phyloP scores from a whole-genome alignment of 2,113 vertebrate genomes.

The Aleadryas rufinucha region DNA sequence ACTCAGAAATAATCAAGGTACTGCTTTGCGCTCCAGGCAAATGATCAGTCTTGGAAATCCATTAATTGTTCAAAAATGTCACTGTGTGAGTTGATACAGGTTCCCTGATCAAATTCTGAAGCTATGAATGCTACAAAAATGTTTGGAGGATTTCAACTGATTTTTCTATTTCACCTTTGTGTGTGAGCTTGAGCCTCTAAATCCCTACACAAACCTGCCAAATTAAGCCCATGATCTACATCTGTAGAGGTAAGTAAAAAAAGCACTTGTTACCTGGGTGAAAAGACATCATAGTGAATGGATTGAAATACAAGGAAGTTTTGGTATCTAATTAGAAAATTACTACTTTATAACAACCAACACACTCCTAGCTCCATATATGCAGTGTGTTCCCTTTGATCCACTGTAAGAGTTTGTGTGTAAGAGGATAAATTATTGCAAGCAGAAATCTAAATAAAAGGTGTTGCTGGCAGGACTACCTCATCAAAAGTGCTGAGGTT shows the following conservation, averaged over 20 bases:
- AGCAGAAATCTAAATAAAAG: not conserved
- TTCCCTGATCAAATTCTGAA: not conserved
- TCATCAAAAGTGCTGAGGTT: not conserved
- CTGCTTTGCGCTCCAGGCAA: not conserved
- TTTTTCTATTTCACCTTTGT: not conserved
- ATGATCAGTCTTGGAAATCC: not conserved
- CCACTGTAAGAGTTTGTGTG: not conserved
- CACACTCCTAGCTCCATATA: not conserved
- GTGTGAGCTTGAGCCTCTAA: not conserved
- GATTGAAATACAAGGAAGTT: not conserved
- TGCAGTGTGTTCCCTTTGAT: not conserved
- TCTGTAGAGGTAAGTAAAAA: not conserved
- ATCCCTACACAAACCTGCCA: not conserved
- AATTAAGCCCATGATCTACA: not conserved
- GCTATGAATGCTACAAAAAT: not conserved
- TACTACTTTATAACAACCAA: not conserved
- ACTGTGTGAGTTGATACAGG: not conserved
- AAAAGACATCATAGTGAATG: not conserved
- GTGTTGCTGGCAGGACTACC: not conserved
- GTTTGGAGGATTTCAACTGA: not conserved
- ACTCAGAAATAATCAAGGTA: not conserved
- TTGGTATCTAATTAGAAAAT: not conserved
- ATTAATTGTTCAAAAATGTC: not conserved
- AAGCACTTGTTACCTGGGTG: not conserved
- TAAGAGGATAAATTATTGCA: not conserved